Base-by-base conservation (phyloP, 2,888 invertebrate genomes). In the Vesta saturnalis region DNA sequence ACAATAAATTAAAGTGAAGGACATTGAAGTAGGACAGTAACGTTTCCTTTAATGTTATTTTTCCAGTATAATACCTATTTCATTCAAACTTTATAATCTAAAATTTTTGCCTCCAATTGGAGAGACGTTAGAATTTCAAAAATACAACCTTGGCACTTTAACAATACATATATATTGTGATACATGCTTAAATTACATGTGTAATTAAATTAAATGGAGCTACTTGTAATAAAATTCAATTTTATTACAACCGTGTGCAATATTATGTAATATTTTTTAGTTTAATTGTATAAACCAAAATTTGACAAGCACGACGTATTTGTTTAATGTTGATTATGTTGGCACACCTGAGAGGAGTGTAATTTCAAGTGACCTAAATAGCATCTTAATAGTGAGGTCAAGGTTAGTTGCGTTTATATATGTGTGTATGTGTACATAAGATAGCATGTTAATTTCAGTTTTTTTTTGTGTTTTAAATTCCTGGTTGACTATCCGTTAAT, bases 271-370 rank as follows among this genome's bases (percentile, higher is more conserved):
- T 47, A 8, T 47, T 43, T 43, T 2, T n/a, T n/a, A 43, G 10
- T 10, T 6, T 30, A 10, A 6, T 30, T 30, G 4, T 6, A 30
- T 30, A 30, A 4, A 6, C 30, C n/a, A 43, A 43, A 43, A 43
- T 43, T 47, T 14, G 16, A 15, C 47, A 16, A 15, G 16, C 15
- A 19, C 22, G n/a, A 49, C 63, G 15, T 10, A 22, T 22, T 60
- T 69, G 57, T 47, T 55, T 60, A 58, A 60, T 60, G 58, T 56
- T 35, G 49, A 58, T 56, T 43, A 57, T 22, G 58, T 60, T 59
- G 67, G 56, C 72, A 59, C 70, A 72, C 74, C 72, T 72, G 64
- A 56, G 65, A 69, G 72, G 72, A 64, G 74, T 69, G 74, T 66
- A 57, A 18, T 61, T 60, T 63, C 59, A 2, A 55, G 54, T 64